Conservation (phyloP, 2,888 invertebrate genomes). For the Ophion costatus region DNA sequence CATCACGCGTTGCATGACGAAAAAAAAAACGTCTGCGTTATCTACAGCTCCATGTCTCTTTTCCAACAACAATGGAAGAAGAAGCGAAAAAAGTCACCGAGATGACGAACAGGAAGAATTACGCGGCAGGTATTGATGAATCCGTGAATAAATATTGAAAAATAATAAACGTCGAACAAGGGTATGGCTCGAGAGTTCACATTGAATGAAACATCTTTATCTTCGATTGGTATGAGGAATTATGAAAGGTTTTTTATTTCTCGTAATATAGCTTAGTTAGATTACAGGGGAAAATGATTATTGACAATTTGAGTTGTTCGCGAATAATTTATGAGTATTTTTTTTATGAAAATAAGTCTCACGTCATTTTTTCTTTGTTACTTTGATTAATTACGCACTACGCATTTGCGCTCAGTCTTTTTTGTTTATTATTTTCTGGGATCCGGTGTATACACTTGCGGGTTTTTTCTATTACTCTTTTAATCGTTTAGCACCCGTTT, state of each 20-base stretch:
- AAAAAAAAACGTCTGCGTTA: conserved; percentile 42
- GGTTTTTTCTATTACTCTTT: no score
- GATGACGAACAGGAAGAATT: conserved; percentile 28
- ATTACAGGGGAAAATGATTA: background rate
- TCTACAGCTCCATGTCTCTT: conserved; percentile 27
- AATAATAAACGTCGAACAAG: conserved; percentile 26
- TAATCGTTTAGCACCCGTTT: no score
- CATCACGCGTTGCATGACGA: conserved; percentile 56
- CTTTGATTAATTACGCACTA: no score
- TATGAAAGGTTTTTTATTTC: background rate
- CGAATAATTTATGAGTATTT: background rate
- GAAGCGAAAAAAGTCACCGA: background rate
- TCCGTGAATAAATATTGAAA: conserved; percentile 31
- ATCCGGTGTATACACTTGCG: no score
- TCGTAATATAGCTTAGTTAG: background rate
- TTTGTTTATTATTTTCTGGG: no score
- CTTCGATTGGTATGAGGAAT: background rate
- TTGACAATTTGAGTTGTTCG: background rate
- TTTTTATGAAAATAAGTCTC: background rate
- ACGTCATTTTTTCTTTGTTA: background rate
- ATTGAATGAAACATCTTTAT: conserved; percentile 19
- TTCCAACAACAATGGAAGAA: conserved; percentile 33
- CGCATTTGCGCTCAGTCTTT: no score
- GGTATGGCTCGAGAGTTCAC: background rate
- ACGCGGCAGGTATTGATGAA: conserved; percentile 45